Evolutionary conservation across 2,113 vertebrate species (phyloP).

Genomic region (Ochotona curzoniae): DNA sequence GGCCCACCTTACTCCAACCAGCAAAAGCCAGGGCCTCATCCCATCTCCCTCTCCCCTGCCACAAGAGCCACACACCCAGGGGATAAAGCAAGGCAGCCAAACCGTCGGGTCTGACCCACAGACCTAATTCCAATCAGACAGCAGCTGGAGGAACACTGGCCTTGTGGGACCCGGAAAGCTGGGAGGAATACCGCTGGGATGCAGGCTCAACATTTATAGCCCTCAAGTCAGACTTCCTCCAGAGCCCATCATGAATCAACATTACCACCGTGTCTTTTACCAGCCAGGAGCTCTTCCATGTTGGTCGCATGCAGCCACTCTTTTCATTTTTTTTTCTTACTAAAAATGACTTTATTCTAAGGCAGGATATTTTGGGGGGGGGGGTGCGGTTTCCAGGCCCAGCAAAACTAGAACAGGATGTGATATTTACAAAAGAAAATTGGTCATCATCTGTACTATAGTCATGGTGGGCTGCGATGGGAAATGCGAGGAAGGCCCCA

Average conservation of each 20-base stretch:
- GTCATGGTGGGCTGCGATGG: not conserved
- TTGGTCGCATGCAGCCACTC: conserved; percentile 29
- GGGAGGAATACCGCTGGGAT: not conserved
- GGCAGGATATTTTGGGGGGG: not conserved
- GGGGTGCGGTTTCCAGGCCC: conserved; percentile 31
- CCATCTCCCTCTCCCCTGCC: conserved; percentile 90
- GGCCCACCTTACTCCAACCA: conserved; percentile 87
- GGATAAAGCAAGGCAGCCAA: not conserved
- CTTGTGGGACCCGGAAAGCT: not conserved
- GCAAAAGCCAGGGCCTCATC: conserved; percentile 89
- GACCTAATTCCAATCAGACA: not conserved
- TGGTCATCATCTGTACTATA: conserved; percentile 46
- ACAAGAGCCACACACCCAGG: too few species aligned
- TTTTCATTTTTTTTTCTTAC: conserved; percentile 69
- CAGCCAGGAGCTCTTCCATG: conserved; percentile 12
- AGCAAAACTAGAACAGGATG: conserved; percentile 62
- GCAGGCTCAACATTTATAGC: not conserved
- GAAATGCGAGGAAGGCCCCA: not conserved
- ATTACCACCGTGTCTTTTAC: not conserved
- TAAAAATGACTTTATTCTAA: conserved; percentile 73
- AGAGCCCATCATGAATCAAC: conserved; percentile 33
- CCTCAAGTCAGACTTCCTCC: not conserved
- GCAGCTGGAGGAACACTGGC: not conserved
- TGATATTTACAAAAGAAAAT: conserved; percentile 62
- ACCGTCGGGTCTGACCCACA: not conserved